Percentiles rank a stretch among this genome's conserved stretches.
These are phyloP conservation scores for Gorsachius goisagi DNA, from an alignment of 2,113 vertebrate genomes.

Conservation along the genomic window DNA sequence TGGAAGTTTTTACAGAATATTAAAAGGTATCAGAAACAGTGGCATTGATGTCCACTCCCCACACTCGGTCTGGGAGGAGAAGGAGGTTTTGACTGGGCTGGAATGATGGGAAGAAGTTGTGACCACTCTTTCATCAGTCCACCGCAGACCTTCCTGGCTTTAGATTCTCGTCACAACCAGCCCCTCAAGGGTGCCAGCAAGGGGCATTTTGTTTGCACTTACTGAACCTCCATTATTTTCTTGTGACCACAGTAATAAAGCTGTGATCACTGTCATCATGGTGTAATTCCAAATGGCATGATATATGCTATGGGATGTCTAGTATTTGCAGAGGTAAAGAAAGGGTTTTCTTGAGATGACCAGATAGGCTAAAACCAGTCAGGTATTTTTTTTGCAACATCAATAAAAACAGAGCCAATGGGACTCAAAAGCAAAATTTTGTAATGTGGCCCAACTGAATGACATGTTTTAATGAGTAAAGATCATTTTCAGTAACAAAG, in stretches of 20 bases:
- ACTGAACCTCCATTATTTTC: conserved; percentile 48
- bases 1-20: not conserved
- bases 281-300: conserved; percentile 28
- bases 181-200: conserved; percentile 7
- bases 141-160: not conserved
- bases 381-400: not conserved
- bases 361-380: not conserved
- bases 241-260: conserved; percentile 51
- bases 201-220: conserved; percentile 23
- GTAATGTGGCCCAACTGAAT: not conserved
- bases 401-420: not conserved
- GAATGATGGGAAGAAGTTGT: not conserved
- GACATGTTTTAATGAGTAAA: not conserved
- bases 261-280: conserved; percentile 50
- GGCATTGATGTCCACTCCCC: not conserved
- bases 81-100: not conserved
- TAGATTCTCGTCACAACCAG: conserved; percentile 49
- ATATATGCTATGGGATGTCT: not conserved
- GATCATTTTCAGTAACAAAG: not conserved
- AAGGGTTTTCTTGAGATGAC: not conserved
- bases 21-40: not conserved
- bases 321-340: not conserved
- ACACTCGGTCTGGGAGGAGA: not conserved
- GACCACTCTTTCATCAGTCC: not conserved
- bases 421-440: not conserved